Evolutionary conservation across 2,113 vertebrate genomes (phyloP).

Genomic region (Notechis scutatus): DNA sequence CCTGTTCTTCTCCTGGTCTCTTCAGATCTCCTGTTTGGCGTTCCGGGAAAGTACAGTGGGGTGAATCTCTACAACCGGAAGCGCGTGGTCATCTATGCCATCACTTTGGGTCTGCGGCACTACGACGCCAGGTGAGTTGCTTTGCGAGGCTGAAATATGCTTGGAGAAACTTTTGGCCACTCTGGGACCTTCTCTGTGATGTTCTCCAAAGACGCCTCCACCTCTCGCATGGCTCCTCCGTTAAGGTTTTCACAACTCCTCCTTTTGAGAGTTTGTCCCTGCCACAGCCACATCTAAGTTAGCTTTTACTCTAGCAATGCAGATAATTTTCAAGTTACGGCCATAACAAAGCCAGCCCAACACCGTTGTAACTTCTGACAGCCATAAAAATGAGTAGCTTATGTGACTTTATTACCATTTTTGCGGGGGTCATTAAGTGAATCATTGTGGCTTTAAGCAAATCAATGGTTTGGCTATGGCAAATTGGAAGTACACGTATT

Average conservation of each 20-base stretch:
- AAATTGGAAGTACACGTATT: too few species aligned
- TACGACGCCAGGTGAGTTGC: slow-evolving; percentile 84
- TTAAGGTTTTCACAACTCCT: background rate
- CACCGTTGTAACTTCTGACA: too few species aligned
- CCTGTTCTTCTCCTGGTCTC: rapidly evolving
- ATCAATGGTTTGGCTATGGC: too few species aligned
- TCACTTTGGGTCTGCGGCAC: slow-evolving; percentile 84
- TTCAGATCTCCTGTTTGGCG: slow-evolving; percentile 90
- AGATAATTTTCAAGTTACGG: too few species aligned
- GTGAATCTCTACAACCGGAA: slow-evolving; percentile 84
- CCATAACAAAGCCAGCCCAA: too few species aligned
- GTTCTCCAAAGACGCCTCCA: background rate
- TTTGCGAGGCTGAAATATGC: slow-evolving; percentile 26
- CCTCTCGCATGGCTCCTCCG: background rate
- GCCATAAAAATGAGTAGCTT: too few species aligned
- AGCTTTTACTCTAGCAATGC: background rate
- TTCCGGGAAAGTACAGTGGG: slow-evolving; percentile 87
- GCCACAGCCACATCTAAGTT: too few species aligned
- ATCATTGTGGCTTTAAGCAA: too few species aligned
- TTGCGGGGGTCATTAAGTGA: too few species aligned
- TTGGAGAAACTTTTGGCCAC: too few species aligned
- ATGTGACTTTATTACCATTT: too few species aligned
- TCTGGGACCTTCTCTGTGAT: background rate
- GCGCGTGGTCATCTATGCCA: slow-evolving; percentile 85
- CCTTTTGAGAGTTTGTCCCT: background rate